Base-by-base conservation (phyloP, 1,140 invertebrate genomes). In the Anthonomus grandis region DNA sequence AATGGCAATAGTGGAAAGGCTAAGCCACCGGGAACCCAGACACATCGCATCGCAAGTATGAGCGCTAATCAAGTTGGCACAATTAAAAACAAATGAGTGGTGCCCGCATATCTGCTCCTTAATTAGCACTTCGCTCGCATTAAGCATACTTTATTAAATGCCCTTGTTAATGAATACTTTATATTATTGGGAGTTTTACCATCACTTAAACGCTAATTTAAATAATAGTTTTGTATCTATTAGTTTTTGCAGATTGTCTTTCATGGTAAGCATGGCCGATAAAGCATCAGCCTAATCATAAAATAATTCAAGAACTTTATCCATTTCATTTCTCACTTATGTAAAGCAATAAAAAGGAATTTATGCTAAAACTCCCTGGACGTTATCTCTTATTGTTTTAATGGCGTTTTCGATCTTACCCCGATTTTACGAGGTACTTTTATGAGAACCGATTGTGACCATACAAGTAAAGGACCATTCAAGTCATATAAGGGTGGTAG, bases 11-110 rank as follows among this genome's bases (percentile, higher is more conserved):
- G n/a, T n/a, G n/a, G n/a, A n/a, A n/a, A n/a, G n/a, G n/a, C n/a
- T n/a, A n/a, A n/a, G n/a, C n/a, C n/a, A n/a, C n/a, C n/a, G n/a
- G n/a, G n/a, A n/a, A n/a, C n/a, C n/a, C n/a, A n/a, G n/a, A n/a
- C n/a, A n/a, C n/a, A n/a, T n/a, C n/a, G n/a, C n/a, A n/a, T n/a
- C n/a, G 12, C 37, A 8, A 27, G 23, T 49, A 57, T 23, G 37
- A 41, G 58, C 57, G 54, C 48, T 51, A 60, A 60, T 59, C 51
- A 59, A 59, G 60, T 62, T 59, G 57, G 53, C 62, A 59, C 64
- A 63, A 65, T 65, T 65, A 63, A 60, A 65, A 63, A 65, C 62
- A 65, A 65, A 65, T 65, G 64, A 65, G 52, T 65, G 55, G 48
- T 63, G 60, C 64, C 64, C 64, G 64, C 61, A 65, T 65, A 62